Conservation (phyloP, 1,140 invertebrate genomes). For the Bicyclus anynana region DNA sequence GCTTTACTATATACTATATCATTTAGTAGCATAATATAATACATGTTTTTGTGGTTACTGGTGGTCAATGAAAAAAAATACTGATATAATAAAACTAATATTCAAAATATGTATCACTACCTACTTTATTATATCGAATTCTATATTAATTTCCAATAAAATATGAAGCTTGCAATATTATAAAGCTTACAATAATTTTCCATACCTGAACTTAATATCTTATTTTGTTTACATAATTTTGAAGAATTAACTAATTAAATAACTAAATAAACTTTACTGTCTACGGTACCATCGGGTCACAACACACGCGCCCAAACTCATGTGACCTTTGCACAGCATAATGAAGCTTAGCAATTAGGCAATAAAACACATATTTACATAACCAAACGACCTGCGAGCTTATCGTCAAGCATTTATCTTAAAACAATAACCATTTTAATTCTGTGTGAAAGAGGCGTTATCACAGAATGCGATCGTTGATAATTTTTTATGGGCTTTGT, state of each 20-base stretch:
- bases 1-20: too few species aligned
- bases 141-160: too few species aligned
- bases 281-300: slow-evolving; percentile 23
- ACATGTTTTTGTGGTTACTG: too few species aligned
- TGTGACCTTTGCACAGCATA: slow-evolving; percentile 35
- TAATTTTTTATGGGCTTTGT: slow-evolving; percentile 36
- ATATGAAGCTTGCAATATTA: too few species aligned
- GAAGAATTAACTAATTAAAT: neutral
- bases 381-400: slow-evolving; percentile 30
- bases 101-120: too few species aligned
- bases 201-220: too few species aligned
- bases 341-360: slow-evolving; percentile 44
- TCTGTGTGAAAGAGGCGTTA: slow-evolving; percentile 42
- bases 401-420: slow-evolving; percentile 52
- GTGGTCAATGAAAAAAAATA: too few species aligned
- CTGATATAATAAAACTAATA: too few species aligned
- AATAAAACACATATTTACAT: slow-evolving; percentile 60
- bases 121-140: too few species aligned
- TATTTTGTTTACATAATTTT: too few species aligned
- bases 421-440: slow-evolving; percentile 49
- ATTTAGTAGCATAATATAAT: too few species aligned
- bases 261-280: slow-evolving; percentile 3
- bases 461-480: slow-evolving; percentile 37
- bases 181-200: too few species aligned
- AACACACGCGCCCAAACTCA: slow-evolving; percentile 17